These are phyloP conservation scores for Zophobas atratus DNA, from an alignment of 1,140 invertebrate genomes.

Conservation along the genomic window DNA sequence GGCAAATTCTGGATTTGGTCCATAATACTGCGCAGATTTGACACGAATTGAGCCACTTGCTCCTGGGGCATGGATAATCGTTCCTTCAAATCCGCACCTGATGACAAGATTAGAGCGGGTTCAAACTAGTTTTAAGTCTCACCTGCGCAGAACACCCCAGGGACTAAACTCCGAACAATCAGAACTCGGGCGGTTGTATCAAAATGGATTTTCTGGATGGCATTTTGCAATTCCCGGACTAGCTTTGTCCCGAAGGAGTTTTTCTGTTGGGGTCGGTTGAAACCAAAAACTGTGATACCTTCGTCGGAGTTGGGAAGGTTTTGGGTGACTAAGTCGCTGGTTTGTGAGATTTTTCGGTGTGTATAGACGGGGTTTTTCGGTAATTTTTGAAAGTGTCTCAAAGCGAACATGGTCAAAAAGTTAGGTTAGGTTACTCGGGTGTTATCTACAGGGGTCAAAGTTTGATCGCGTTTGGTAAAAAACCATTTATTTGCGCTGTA, in stretches of 20 bases:
- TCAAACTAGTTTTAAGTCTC: slow-evolving; percentile 39
- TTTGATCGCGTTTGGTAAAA: slow-evolving; percentile 3
- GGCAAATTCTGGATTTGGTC: slow-evolving; percentile 86
- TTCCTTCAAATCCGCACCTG: slow-evolving; percentile 96
- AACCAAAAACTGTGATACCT: slow-evolving; percentile 71
- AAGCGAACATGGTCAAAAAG: slow-evolving; percentile 14
- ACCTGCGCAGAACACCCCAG: slow-evolving; percentile 92
- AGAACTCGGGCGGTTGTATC: slow-evolving; percentile 86
- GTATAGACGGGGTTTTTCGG: background rate
- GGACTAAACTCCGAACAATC: slow-evolving; percentile 90
- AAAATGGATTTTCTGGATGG: slow-evolving; percentile 79
- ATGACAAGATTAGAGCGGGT: slow-evolving; percentile 72
- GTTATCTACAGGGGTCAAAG: no score
- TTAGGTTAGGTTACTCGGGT: slow-evolving; percentile 23
- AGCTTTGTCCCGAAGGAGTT: slow-evolving; percentile 86
- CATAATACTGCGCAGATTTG: slow-evolving; percentile 78
- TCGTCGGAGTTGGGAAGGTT: slow-evolving; percentile 49
- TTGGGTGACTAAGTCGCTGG: slow-evolving; percentile 45
- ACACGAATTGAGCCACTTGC: slow-evolving; percentile 89
- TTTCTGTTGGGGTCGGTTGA: slow-evolving; percentile 86
- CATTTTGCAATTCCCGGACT: slow-evolving; percentile 76
- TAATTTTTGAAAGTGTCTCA: background rate
- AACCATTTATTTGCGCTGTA: slow-evolving; percentile 38
- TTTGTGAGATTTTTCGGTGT: background rate
- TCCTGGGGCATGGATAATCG: slow-evolving; percentile 83